A percentile compares a stretch with the other conserved stretches of the same genome.
Evolutionary conservation across 2,113 vertebrate genomes (phyloP).

Genomic region (Sylvilagus bachmani): DNA sequence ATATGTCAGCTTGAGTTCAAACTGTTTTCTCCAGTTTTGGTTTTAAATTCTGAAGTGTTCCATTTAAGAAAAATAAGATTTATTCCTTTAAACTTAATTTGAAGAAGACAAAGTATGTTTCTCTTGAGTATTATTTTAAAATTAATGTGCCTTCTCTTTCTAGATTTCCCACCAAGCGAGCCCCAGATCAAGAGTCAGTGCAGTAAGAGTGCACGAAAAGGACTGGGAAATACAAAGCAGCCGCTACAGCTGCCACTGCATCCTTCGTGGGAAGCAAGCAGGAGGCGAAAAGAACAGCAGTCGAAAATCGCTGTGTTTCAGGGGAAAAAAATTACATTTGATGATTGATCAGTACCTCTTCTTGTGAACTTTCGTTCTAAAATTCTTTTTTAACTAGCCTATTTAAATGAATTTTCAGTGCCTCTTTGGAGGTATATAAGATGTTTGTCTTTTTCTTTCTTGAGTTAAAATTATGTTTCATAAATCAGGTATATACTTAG

Average conservation of each 20-base stretch:
- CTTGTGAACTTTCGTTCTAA: slow-evolving; percentile 24
- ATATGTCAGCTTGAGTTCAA: not conserved
- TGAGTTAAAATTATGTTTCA: not conserved
- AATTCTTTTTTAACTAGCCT: not conserved
- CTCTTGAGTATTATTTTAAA: not conserved
- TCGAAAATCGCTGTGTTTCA: slow-evolving; percentile 95
- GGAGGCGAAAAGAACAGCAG: slow-evolving; percentile 93
- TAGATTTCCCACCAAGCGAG: slow-evolving; percentile 85
- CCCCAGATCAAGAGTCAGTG: slow-evolving; percentile 73
- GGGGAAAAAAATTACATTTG: slow-evolving; percentile 98
- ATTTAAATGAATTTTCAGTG: slow-evolving; percentile 8
- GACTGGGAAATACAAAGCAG: slow-evolving; percentile 73
- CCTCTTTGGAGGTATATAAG: not conserved
- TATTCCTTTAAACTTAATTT: not conserved
- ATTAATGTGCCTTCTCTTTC: slow-evolving; percentile 56
- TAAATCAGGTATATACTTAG: slow-evolving; percentile 16
- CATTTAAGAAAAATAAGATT: slow-evolving; percentile 32
- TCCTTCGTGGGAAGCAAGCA: slow-evolving; percentile 99
- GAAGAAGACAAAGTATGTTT: slow-evolving; percentile 19
- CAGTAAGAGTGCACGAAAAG: slow-evolving; percentile 72
- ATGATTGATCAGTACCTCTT: slow-evolving; percentile 85
- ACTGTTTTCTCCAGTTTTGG: not conserved
- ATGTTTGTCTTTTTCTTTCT: not conserved
- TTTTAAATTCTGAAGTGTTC: slow-evolving; percentile 25
- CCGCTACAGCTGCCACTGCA: slow-evolving; percentile 91